These are phyloP conservation scores for Cheilosia scutellata DNA, from an alignment of 2,888 invertebrate species.

Conservation along the genomic window DNA sequence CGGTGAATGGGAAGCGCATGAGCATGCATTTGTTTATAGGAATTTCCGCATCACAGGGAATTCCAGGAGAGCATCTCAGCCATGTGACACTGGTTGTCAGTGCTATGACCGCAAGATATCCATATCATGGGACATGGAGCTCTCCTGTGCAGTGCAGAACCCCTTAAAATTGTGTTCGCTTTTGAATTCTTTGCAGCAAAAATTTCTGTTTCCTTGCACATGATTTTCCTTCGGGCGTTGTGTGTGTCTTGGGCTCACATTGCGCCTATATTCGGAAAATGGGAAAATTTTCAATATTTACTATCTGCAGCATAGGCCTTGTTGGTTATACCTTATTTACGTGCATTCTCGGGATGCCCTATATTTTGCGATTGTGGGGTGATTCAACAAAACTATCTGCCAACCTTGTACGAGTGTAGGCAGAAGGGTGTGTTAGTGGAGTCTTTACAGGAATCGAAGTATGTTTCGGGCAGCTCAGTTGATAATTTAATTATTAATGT, in stretches of 20 bases:
- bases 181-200: conserved; percentile 34
- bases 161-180: conserved; percentile 57
- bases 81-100: conserved; percentile 74
- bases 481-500: conserved; percentile 69
- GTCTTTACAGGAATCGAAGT: conserved; percentile 31
- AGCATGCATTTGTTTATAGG: conserved; percentile 72
- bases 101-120: conserved; percentile 72
- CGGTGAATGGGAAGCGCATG: conserved; percentile 73
- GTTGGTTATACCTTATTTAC: conserved; percentile 72
- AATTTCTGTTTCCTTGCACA: conserved; percentile 54
- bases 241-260: conserved; percentile 42
- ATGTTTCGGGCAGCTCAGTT: conserved; percentile 50
- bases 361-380: conserved; percentile 52
- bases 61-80: conserved; percentile 72
- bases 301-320: conserved; percentile 74
- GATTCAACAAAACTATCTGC: conserved; percentile 34
- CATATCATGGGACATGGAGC: conserved; percentile 6
- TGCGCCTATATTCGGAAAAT: conserved; percentile 53
- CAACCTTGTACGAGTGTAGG: conserved; percentile 4
- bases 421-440: neutral
- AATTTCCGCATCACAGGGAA: conserved; percentile 74
- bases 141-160: conserved; percentile 50
- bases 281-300: conserved; percentile 70
- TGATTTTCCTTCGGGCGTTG: conserved; percentile 26
- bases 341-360: conserved; percentile 67